Evolutionary conservation across 2,113 vertebrate species (phyloP).

Genomic region (Telmatochromis brichardi): DNA sequence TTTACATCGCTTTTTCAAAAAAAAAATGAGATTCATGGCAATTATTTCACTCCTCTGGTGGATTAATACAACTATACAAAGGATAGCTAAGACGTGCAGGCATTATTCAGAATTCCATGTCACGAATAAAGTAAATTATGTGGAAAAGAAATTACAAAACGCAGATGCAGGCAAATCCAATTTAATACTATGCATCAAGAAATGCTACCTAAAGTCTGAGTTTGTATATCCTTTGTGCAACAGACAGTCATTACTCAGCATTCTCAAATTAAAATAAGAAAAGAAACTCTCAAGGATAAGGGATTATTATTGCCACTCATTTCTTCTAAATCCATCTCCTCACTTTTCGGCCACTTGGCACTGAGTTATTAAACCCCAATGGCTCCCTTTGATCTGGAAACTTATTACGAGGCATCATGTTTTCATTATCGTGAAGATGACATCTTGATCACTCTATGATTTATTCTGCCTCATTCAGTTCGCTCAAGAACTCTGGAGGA

Average conservation of each 20-base stretch:
- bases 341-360: slow-evolving; percentile 14
- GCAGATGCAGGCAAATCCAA: neutral
- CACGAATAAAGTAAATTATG: neutral
- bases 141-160: neutral
- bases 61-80: neutral
- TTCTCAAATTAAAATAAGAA: neutral
- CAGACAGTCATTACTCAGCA: neutral
- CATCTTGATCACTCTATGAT: slow-evolving; percentile 64
- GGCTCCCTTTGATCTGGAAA: slow-evolving; percentile 48
- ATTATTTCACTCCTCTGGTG: neutral
- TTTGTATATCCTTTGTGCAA: neutral
- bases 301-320: slow-evolving; percentile 10
- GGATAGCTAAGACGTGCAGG: neutral
- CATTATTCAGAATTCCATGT: neutral
- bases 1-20: neutral
- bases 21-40: rapidly evolving
- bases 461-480: slow-evolving; percentile 60
- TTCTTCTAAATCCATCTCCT: neutral
- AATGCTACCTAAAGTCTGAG: neutral
- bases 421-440: slow-evolving; percentile 67
- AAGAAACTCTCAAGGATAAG: neutral
- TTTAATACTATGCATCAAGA: neutral
- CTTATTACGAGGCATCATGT: slow-evolving; percentile 59
- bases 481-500: slow-evolving; percentile 39
- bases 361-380: slow-evolving; percentile 32